Percentiles rank a stretch among this genome's conserved stretches.
Conservation (phyloP, 1,140 invertebrate species). For the Drosophila melanica region DNA sequence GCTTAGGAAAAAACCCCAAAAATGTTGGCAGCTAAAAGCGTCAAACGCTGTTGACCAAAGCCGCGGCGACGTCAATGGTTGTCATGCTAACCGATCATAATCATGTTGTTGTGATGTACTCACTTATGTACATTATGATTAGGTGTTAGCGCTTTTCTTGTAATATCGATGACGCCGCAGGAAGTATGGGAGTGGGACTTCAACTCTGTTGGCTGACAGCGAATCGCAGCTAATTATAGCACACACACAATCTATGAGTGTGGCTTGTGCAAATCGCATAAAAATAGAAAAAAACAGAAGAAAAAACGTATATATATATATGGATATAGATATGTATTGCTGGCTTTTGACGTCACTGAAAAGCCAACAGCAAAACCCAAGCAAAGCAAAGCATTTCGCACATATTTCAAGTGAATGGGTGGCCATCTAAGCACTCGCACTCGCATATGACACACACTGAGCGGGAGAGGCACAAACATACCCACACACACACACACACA, state of each 20-base stretch:
- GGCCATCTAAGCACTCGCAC: constrained; percentile 15
- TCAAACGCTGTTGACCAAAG: constrained; percentile 25
- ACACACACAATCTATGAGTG: background rate
- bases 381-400: constrained; percentile 31
- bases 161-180: constrained; percentile 23
- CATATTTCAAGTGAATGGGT: constrained; percentile 38
- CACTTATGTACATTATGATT: background rate
- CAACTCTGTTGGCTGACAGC: constrained; percentile 2
- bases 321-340: background rate
- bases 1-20: constrained; percentile 24
- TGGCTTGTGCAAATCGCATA: constrained; percentile 7
- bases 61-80: constrained; percentile 28
- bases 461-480: background rate
- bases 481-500: background rate
- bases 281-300: constrained; percentile 2
- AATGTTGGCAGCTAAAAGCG: background rate
- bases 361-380: constrained; percentile 15
- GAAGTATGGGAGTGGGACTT: background rate
- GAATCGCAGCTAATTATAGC: constrained; percentile 24
- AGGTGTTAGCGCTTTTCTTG: constrained; percentile 13
- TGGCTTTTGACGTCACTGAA: constrained; percentile 61
- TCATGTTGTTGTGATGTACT: constrained; percentile 5
- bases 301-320: background rate
- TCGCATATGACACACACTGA: background rate
- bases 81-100: constrained; percentile 31